Percentiles rank a stretch among this genome's conserved stretches.
Evolutionary conservation across 2,888 invertebrate genomes (phyloP).

Genomic region (Sturmia bella): DNA sequence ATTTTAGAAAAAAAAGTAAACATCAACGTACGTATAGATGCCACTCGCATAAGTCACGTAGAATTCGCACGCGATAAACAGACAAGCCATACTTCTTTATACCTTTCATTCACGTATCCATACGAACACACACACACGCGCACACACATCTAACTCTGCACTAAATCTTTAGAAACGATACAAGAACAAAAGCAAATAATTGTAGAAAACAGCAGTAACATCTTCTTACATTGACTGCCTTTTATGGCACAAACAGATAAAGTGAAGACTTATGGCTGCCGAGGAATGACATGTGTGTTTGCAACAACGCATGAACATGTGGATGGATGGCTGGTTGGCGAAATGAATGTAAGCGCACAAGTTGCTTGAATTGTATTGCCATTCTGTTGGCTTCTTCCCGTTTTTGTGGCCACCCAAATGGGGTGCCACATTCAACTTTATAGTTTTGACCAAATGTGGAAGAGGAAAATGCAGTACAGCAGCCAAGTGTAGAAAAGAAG

Average conservation of each 20-base stretch:
- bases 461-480: constrained; percentile 8
- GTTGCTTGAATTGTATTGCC: constrained; percentile 23
- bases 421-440: constrained; percentile 57
- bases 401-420: constrained; percentile 62
- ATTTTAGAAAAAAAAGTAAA: constrained; percentile 5
- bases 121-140: background rate
- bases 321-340: constrained; percentile 1
- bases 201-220: constrained; percentile 35
- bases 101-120: constrained; percentile 7
- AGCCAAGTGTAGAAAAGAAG: background rate
- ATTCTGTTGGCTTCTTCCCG: background rate
- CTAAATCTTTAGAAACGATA: background rate
- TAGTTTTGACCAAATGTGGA: constrained; percentile 39
- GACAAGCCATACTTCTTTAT: constrained; percentile 59
- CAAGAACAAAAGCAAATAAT: background rate
- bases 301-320: constrained; percentile 31
- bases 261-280: constrained; percentile 54
- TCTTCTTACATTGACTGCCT: constrained; percentile 40
- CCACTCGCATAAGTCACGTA: constrained; percentile 65
- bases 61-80: constrained; percentile 68
- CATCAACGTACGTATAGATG: constrained; percentile 39
- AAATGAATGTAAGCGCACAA: constrained; percentile 57
- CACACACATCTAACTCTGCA: constrained; percentile 10
- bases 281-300: constrained; percentile 43
- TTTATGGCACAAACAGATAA: constrained; percentile 48